Percentiles rank a stretch among this genome's conserved stretches.
Evolutionary conservation across 2,113 vertebrate species (phyloP).

Genomic region (Paradoxurus hermaphroditus): DNA sequence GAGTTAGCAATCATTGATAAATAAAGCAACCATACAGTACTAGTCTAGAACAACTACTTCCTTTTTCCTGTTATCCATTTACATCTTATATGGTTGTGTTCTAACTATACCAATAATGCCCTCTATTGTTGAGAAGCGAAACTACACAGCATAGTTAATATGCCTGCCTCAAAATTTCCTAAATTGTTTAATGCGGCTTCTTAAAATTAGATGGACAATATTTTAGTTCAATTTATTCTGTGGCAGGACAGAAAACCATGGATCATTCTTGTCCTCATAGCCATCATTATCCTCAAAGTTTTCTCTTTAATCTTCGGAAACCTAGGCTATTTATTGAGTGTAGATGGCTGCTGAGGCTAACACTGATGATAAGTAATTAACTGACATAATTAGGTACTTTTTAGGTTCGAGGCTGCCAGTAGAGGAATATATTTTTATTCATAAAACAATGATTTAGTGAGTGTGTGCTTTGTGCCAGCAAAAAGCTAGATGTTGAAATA

Average conservation of each 20-base stretch:
- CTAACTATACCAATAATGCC: not conserved
- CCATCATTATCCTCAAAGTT: not conserved
- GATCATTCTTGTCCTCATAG: not conserved
- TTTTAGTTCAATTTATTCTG: not conserved
- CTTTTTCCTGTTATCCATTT: not conserved
- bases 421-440: not conserved
- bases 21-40: not conserved
- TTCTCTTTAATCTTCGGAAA: not conserved
- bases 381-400: not conserved
- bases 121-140: not conserved
- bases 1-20: not conserved
- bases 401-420: not conserved
- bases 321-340: not conserved
- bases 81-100: not conserved
- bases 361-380: not conserved
- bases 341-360: not conserved
- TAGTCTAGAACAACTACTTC: not conserved
- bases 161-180: not conserved
- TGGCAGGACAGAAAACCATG: not conserved
- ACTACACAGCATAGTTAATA: not conserved
- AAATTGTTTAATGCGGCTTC: not conserved
- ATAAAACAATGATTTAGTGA: not conserved
- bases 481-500: not conserved
- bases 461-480: not conserved
- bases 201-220: not conserved